A percentile compares a stretch with the other conserved stretches of the same genome.
These are phyloP conservation scores for Orchestia grillus DNA, from an alignment of 1,140 invertebrate genomes.

Conservation along the genomic window DNA sequence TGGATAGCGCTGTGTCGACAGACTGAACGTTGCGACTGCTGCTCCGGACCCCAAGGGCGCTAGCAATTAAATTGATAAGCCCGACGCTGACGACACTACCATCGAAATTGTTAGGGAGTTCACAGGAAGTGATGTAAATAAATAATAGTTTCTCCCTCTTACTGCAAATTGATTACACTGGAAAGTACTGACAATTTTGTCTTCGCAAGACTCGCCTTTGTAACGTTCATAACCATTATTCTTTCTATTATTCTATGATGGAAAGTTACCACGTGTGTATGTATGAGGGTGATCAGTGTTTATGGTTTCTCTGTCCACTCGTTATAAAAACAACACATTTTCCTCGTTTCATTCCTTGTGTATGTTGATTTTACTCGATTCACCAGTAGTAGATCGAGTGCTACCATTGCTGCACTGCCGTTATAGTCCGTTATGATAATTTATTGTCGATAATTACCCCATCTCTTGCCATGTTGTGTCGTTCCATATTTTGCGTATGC, in stretches of 20 bases:
- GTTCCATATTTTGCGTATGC: not conserved
- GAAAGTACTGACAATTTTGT: not conserved
- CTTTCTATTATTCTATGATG: not conserved
- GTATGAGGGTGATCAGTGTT: not conserved
- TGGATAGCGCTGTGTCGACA: not conserved
- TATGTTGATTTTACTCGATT: too few relatives aligned
- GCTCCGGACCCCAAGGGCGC: too few relatives aligned
- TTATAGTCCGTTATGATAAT: not conserved
- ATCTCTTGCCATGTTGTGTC: not conserved
- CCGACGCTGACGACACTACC: not conserved
- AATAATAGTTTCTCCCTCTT: not conserved
- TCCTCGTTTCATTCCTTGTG: not conserved
- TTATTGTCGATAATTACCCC: not conserved
- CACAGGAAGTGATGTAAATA: not conserved
- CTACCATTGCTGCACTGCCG: not conserved
- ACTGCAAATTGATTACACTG: not conserved
- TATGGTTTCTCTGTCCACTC: not conserved
- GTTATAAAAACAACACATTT: not conserved
- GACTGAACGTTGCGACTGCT: not conserved
- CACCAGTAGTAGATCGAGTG: not conserved
- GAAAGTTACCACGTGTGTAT: not conserved
- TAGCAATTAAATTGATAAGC: not conserved
- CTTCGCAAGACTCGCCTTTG: not conserved
- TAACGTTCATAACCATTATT: not conserved
- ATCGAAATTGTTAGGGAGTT: not conserved